Base-by-base conservation (phyloP, 1,140 invertebrate species). In the Zaprionus nigranus region DNA sequence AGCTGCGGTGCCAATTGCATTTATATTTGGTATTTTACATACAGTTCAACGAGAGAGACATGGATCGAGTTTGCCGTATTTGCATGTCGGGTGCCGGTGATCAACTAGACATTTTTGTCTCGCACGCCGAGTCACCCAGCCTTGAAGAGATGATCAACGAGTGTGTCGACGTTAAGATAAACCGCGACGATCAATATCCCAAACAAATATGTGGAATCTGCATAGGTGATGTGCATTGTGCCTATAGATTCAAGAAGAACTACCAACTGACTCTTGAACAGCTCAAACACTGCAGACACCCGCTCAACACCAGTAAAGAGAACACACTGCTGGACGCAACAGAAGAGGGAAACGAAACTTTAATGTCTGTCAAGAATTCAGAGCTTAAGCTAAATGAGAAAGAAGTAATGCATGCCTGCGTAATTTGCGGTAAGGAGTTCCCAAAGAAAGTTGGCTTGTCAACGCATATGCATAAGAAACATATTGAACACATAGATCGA, bases 61-160 rank as follows among this genome's bases (percentile, higher is more conserved):
- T 58, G 56, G 20, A 60, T 26, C 13, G 5, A 22, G 7, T 60
- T 60, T 60, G 58, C 13, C 58, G 38, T 20, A 22, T 43, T 43
- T 60, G 58, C 15, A 40, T 60, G 58, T 26, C 20, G 20, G 24
- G 58, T 22, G 20, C 58, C 7, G 58, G 22, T 5, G 12, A 11
- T 3, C 24, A 43, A 13, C 4, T 26, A 9, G 15, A 60, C 7
- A 60, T 60, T 26, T 60, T 43, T 17, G 17, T 11, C 1, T 2
- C 3, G 12, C 4, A 7, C 1, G 26, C 5, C 13, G 13, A 36
- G 5, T 9, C 13, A 43, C 58, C 58, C 58, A 60, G 58, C 6
- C 13, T 60, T 3, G 36, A 26, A 15, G n/a, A 26, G 1, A 60
- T 60, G 58, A 24, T 60, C 15, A 38, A 60, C 24, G 38, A 26